Base-by-base conservation (phyloP, 1,140 invertebrate species). In the Triops longicaudatus region DNA sequence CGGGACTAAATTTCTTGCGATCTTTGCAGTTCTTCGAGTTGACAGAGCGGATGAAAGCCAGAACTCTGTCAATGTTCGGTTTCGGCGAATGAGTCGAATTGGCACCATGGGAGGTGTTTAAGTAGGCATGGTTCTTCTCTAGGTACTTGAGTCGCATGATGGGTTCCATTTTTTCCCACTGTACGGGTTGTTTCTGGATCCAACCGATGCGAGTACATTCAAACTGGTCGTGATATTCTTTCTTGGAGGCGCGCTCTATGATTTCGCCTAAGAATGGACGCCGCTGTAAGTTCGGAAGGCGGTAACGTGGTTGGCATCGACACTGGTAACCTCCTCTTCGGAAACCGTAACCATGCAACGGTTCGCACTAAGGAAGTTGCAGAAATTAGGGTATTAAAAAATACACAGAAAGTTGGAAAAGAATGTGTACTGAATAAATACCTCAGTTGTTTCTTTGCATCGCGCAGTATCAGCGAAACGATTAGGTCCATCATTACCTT, bases 311-410 rank as follows among this genome's bases (percentile, higher is more conserved):
- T 80, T 90, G 88, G 86, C 97, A 98, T 79, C 94, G 88, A 84
- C 95, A 98, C 83, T 98, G 95, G 85, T 99, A 99, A 27, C 95
- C 97, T 77, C 97, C 97, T 82, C 97, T 88, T 79, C 95, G 87
- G 82, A 97, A 97, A 42, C 97, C 97, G 91, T 92, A 98, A 5
- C 97, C 97, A 83, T 97, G 91, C 27, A 98, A 84, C 0, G 97
- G 97, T 86, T 99, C 97, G 86, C 97, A 99, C 92, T 96, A 82
- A 73, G 85, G 86, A 80, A 72, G 31, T 37, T 4, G 7, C 31
- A 37, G n/a, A 37, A 37, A 37, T 7, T 37, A 37, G 31, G n/a
- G 7, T 37, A 37, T 37, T 37, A 37, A 37, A 37, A 37, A 37
- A 37, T 37, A 7, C 2, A 7, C 31, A 37, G 7, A 37, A 37